Percentiles rank a stretch among this genome's conserved stretches.
Evolutionary conservation across 2,797 vertebrate genomes (phyloP).

Genomic region (Acrossocheilus wenchowensis): DNA sequence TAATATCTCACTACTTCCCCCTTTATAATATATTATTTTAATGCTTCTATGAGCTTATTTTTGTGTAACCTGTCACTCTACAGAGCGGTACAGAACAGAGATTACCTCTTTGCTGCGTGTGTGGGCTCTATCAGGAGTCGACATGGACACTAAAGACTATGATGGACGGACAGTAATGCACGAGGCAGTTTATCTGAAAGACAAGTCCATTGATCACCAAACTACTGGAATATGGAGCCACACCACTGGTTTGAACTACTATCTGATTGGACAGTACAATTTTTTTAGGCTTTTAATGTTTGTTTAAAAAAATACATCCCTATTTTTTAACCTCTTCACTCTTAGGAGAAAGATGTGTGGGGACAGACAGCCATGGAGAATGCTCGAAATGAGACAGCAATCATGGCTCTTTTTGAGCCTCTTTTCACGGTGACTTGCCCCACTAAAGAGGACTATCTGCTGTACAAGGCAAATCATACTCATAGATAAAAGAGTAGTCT

Average conservation of each 20-base stretch:
- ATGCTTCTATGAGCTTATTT: not conserved
- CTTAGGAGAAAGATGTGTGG: slow-evolving; percentile 48
- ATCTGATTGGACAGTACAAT: not conserved
- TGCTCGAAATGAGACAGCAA: slow-evolving; percentile 1
- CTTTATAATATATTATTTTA: not conserved
- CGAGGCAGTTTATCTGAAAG: slow-evolving; percentile 30
- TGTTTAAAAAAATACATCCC: not conserved
- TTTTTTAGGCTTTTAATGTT: not conserved
- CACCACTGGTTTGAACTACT: slow-evolving; percentile 41
- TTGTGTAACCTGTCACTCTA: not conserved
- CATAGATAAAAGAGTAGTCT: not conserved
- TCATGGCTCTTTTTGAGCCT: slow-evolving; percentile 43
- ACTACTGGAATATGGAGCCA: slow-evolving; percentile 42
- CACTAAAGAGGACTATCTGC: slow-evolving; percentile 41
- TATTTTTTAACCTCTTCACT: not conserved
- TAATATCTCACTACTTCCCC: not conserved
- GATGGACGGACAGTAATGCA: slow-evolving; percentile 43
- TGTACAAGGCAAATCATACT: not conserved
- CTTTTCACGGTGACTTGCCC: slow-evolving; percentile 22
- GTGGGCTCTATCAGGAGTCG: slow-evolving; percentile 35
- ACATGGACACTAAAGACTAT: slow-evolving; percentile 50
- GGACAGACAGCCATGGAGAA: slow-evolving; percentile 42
- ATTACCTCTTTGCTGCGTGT: slow-evolving; percentile 22
- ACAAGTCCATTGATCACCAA: slow-evolving; percentile 33
- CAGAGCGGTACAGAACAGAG: slow-evolving; percentile 38